Conservation (phyloP, 1,140 invertebrate species). For the Archegozetes longisetosus region DNA sequence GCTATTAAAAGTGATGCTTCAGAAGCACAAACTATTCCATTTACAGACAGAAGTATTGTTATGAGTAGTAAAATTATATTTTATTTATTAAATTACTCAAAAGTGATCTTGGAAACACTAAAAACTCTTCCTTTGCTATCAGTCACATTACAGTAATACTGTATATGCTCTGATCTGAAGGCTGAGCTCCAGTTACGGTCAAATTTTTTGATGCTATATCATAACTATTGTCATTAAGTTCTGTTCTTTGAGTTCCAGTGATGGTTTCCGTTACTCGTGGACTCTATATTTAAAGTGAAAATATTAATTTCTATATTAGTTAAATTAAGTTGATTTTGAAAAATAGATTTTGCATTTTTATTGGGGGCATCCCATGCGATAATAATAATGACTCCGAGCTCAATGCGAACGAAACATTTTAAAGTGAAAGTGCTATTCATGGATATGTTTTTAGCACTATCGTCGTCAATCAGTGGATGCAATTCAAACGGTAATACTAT, state of each 20-base stretch:
- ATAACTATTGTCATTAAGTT: constrained; percentile 8
- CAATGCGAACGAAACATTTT: constrained; percentile 19
- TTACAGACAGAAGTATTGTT: too few relatives aligned
- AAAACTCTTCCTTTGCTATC: constrained; percentile 19
- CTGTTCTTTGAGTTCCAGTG: constrained; percentile 6
- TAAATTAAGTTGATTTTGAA: constrained; percentile 7
- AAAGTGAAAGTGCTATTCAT: constrained; percentile 20
- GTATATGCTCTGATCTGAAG: constrained; percentile 14
- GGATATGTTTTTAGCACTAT: constrained; percentile 12
- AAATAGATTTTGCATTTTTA: not conserved
- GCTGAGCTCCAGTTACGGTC: too few relatives aligned
- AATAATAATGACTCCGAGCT: constrained; percentile 18
- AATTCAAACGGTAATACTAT: constrained; percentile 9
- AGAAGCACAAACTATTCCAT: too few relatives aligned
- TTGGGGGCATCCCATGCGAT: constrained; percentile 21
- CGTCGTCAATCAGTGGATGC: constrained; percentile 17
- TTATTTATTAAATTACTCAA: too few relatives aligned
- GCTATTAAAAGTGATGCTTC: too few relatives aligned
- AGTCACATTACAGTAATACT: constrained; percentile 19
- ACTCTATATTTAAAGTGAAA: constrained; percentile 1
- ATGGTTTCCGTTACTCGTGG: constrained; percentile 8
- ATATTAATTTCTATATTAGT: too few relatives aligned
- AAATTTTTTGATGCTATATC: too few relatives aligned
- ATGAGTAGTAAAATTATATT: too few relatives aligned
- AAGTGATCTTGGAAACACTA: not conserved